Evolutionary conservation across 2,888 invertebrate species (phyloP).

Genomic region (Leuctra nigra): DNA sequence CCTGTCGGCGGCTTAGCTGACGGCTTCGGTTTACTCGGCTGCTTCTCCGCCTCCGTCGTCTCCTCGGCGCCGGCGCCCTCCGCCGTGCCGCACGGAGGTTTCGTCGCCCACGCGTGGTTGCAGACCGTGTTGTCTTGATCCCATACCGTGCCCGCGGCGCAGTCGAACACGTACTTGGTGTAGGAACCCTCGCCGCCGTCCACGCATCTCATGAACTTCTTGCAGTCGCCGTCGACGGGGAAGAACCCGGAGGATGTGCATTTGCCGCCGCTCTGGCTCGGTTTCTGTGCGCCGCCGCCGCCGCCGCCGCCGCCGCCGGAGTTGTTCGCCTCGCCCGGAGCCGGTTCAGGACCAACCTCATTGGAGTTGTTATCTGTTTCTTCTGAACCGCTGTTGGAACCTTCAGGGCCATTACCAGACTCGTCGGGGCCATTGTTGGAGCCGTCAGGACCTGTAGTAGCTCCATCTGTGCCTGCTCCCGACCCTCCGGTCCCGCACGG

Average conservation of each 20-base stretch:
- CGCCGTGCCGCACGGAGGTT: constrained; percentile 16
- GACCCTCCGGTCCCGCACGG: constrained; percentile 2
- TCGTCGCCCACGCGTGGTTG: constrained; percentile 60
- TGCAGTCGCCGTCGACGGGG: constrained; percentile 52
- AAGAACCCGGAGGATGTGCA: constrained; percentile 56
- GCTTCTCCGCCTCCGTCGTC: not conserved
- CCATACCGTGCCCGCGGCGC: constrained; percentile 73
- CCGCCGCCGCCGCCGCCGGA: not conserved
- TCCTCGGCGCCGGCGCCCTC: not conserved
- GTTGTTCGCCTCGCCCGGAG: not conserved
- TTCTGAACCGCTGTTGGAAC: not conserved
- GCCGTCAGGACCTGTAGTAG: not conserved
- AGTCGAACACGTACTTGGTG: constrained; percentile 61
- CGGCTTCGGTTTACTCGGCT: not conserved
- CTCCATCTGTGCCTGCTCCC: not conserved
- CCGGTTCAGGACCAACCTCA: not conserved
- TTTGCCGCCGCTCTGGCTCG: constrained; percentile 23
- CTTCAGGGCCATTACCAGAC: not conserved
- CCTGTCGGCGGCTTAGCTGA: not conserved
- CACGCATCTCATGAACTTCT: constrained; percentile 62
- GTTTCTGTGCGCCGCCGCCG: not conserved
- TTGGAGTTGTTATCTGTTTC: not conserved
- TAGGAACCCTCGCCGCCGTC: constrained; percentile 51
- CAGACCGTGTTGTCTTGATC: constrained; percentile 60
- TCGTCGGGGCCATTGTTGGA: not conserved